These are phyloP conservation scores for Metridium senile DNA, from an alignment of 92 coral and sea anemone genomes.

Conservation along the genomic window DNA sequence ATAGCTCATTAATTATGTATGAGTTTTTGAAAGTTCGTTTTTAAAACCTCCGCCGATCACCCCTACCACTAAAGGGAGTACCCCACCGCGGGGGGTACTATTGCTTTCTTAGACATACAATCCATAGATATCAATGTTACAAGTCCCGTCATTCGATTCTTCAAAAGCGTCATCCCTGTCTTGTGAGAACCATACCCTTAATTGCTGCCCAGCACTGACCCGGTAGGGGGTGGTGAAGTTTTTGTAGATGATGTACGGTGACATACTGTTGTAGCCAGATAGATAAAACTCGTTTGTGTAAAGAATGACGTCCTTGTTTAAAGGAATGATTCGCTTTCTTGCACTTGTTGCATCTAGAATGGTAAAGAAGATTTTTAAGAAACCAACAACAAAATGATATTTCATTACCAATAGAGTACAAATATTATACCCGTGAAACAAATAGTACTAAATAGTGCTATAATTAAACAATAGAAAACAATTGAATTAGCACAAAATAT, in stretches of 20 bases:
- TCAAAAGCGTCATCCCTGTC: slow-evolving; percentile 3
- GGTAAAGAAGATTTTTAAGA: not conserved
- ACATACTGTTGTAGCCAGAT: slow-evolving; percentile 25
- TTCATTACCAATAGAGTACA: no score
- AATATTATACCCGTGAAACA: no score
- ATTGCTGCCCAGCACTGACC: slow-evolving; percentile 20
- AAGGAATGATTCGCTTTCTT: slow-evolving; percentile 10
- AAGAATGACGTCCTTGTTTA: not conserved
- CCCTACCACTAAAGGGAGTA: no score
- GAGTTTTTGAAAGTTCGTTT: no score
- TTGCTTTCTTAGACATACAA: slow-evolving; percentile 5
- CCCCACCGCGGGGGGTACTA: no score
- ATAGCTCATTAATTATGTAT: no score
- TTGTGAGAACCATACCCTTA: slow-evolving; percentile 5
- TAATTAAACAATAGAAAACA: no score
- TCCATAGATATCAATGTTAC: slow-evolving; percentile 17
- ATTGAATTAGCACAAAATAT: no score
- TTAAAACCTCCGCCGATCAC: no score
- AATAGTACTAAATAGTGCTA: no score
- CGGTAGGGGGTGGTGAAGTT: slow-evolving; percentile 20
- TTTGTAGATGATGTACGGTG: slow-evolving; percentile 13
- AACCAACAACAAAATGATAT: no score
- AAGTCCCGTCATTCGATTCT: slow-evolving; percentile 6
- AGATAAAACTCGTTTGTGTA: not conserved
- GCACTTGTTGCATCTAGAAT: not conserved